A percentile compares a stretch with the other conserved stretches of the same genome.
These are phyloP conservation scores for Drosophila dives DNA, from an alignment of 2,888 invertebrate genomes.

Conservation along the genomic window DNA sequence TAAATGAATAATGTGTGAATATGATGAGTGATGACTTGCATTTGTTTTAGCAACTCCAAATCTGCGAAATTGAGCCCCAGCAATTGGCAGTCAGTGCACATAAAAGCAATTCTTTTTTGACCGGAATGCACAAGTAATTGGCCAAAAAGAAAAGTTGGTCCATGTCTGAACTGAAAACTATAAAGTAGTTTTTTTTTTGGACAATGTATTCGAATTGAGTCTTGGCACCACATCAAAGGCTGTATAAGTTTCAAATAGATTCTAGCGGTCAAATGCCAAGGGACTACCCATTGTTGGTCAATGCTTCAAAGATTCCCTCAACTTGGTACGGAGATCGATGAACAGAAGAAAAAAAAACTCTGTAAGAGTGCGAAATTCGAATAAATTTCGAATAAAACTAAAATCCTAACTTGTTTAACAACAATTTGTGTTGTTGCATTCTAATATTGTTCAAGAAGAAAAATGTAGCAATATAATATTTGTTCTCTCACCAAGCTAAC, in stretches of 20 bases:
- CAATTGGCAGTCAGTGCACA: neutral
- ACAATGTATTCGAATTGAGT: slow-evolving; percentile 1
- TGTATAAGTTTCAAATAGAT: neutral
- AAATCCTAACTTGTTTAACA: no score
- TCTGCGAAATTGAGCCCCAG: neutral
- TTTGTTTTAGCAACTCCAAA: neutral
- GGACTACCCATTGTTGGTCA: neutral
- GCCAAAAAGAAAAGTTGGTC: slow-evolving; percentile 31
- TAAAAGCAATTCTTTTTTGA: neutral
- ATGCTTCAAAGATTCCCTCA: neutral
- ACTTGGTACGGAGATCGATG: neutral
- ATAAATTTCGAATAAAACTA: no score
- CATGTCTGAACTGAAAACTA: neutral
- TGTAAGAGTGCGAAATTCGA: neutral
- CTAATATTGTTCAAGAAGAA: neutral
- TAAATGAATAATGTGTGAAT: slow-evolving; percentile 17
- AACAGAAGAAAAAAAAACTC: neutral
- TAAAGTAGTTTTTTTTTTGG: no score
- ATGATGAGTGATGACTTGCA: slow-evolving; percentile 9
- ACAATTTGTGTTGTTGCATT: neutral
- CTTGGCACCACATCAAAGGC: neutral
- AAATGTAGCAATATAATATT: neutral
- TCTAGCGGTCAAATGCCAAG: neutral
- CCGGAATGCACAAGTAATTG: slow-evolving; percentile 51
- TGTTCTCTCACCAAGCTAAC: neutral